These are phyloP conservation scores for Temnothorax longispinosus DNA, from an alignment of 1,140 invertebrate species.

Conservation along the genomic window DNA sequence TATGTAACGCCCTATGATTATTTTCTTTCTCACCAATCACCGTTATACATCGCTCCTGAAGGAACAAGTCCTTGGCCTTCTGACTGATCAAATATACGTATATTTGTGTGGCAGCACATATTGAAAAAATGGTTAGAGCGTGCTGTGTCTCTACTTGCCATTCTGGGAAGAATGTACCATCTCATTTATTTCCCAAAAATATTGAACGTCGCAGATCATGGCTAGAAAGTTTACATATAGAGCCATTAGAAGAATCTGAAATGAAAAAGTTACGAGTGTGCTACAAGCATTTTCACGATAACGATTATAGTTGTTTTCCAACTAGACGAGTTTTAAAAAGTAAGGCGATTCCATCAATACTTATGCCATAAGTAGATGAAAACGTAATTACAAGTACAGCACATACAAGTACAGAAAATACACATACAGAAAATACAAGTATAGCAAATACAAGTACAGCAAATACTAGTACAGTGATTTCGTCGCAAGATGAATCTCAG, in stretches of 20 bases:
- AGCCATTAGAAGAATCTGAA: neutral
- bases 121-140: neutral
- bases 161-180: neutral
- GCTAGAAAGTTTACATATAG: neutral
- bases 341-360: neutral
- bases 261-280: neutral
- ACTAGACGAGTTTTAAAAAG: conserved; percentile 6
- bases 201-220: neutral
- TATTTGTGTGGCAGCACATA: no score
- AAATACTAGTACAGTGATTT: neutral
- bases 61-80: no score
- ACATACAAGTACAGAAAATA: no score
- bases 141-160: neutral
- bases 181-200: neutral
- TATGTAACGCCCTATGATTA: no score
- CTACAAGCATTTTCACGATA: neutral
- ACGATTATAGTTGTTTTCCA: neutral
- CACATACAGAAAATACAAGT: no score
- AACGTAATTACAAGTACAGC: no score
- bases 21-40: no score
- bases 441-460: neutral
- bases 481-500: neutral
- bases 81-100: no score
- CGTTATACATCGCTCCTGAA: no score
- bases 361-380: neutral